phyloP scores from a whole-genome alignment of 2,113 vertebrate genomes.

The Drymodes brunneopygia region DNA sequence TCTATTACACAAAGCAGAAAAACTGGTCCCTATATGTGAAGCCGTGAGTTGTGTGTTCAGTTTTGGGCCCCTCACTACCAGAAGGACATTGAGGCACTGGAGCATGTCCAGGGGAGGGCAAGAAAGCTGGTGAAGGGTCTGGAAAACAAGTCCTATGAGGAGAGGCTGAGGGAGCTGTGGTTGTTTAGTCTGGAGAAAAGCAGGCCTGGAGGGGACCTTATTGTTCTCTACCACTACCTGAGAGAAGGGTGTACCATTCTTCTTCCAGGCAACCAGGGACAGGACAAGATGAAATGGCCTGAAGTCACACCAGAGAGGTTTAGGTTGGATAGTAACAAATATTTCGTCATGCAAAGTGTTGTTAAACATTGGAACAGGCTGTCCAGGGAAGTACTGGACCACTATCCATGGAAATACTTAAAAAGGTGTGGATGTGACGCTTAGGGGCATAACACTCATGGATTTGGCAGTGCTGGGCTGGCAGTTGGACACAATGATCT shows the following conservation, averaged over 20 bases:
- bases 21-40: neutral
- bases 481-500: neutral
- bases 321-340: neutral
- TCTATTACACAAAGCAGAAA: neutral
- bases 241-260: rapidly evolving
- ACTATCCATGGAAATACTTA: neutral
- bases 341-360: neutral
- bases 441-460: neutral
- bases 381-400: neutral
- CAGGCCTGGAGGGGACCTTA: neutral
- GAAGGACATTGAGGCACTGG: neutral
- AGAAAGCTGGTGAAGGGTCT: neutral
- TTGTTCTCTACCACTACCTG: no score
- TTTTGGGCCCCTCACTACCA: neutral
- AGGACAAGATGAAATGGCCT: neutral
- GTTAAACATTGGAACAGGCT: neutral
- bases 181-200: neutral
- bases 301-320: rapidly evolving
- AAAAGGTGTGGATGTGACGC: rapidly evolving
- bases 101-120: rapidly evolving
- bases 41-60: rapidly evolving
- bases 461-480: neutral
- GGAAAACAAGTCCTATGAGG: rapidly evolving
- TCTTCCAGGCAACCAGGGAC: neutral
- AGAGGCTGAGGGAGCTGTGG: neutral